These are phyloP conservation scores for Enteromius anoplus DNA, from an alignment of 2,797 vertebrate species.

Conservation along the genomic window DNA sequence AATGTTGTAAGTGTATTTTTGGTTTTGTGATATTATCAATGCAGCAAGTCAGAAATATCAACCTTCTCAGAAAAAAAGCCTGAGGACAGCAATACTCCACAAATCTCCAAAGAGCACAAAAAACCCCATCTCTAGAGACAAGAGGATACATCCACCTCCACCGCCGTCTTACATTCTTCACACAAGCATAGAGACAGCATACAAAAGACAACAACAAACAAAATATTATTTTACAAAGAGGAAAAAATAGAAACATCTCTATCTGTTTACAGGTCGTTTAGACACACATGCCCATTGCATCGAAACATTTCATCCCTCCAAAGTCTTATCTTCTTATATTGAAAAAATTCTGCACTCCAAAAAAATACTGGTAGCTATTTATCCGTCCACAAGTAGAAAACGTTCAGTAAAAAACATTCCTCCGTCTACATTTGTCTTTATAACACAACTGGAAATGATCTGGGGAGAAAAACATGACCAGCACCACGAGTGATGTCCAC, in stretches of 20 bases:
- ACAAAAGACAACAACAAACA: slow-evolving; percentile 64
- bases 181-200: slow-evolving; percentile 66
- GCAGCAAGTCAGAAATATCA: slow-evolving; percentile 70
- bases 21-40: slow-evolving; percentile 76
- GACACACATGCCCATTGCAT: slow-evolving; percentile 61
- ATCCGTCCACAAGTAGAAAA: slow-evolving; percentile 77
- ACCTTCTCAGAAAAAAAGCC: slow-evolving; percentile 49
- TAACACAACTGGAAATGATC: slow-evolving; percentile 31
- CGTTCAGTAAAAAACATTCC: slow-evolving; percentile 77
- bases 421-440: slow-evolving; percentile 66
- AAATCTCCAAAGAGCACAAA: slow-evolving; percentile 43
- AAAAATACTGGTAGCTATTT: slow-evolving; percentile 68
- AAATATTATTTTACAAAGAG: slow-evolving; percentile 52
- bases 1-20: slow-evolving; percentile 79
- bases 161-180: slow-evolving; percentile 65
- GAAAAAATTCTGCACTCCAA: slow-evolving; percentile 59
- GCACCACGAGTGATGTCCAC: neutral
- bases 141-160: slow-evolving; percentile 36
- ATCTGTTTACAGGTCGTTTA: slow-evolving; percentile 61
- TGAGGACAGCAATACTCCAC: slow-evolving; percentile 46
- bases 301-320: slow-evolving; percentile 36
- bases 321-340: slow-evolving; percentile 51
- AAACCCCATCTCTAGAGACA: slow-evolving; percentile 22
- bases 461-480: slow-evolving; percentile 3
- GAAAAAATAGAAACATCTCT: slow-evolving; percentile 63